Percentiles rank a stretch among this genome's conserved stretches.
phyloP scores from a whole-genome alignment of 2,797 vertebrate genomes.

The Trichosurus vulpecula region DNA sequence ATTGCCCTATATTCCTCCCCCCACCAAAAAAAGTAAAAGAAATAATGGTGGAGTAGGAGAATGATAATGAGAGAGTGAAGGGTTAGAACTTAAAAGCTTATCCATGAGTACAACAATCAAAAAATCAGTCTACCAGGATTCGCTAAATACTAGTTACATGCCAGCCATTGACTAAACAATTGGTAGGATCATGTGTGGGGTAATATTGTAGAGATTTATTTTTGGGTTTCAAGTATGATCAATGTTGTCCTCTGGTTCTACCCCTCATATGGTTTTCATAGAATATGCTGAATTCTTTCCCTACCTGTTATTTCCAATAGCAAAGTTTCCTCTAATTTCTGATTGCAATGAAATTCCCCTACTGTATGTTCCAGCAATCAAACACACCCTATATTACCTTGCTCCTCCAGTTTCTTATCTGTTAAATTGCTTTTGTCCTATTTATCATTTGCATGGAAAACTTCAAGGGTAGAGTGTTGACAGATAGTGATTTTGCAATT shows the following conservation, averaged over 20 bases:
- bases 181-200: not conserved
- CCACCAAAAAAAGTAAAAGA: no score
- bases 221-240: not conserved
- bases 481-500: slow-evolving; percentile 6
- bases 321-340: slow-evolving; percentile 16
- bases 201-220: not conserved
- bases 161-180: not conserved
- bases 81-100: not conserved
- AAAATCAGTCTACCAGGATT: not conserved
- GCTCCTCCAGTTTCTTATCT: not conserved
- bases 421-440: not conserved
- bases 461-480: not conserved
- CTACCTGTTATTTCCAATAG: not conserved
- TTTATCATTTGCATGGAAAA: not conserved
- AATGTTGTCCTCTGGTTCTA: not conserved
- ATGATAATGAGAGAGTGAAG: not conserved
- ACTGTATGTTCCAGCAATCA: slow-evolving; percentile 10
- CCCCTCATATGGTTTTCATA: not conserved
- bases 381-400: not conserved
- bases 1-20: no score
- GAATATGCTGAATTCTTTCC: not conserved
- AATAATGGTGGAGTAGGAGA: not conserved
- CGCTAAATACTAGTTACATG: not conserved
- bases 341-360: not conserved
- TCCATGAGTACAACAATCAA: not conserved